Percentiles rank a stretch among this genome's conserved stretches.
Evolutionary conservation across 2,888 invertebrate genomes (phyloP).

Genomic region (Sesia apiformis): DNA sequence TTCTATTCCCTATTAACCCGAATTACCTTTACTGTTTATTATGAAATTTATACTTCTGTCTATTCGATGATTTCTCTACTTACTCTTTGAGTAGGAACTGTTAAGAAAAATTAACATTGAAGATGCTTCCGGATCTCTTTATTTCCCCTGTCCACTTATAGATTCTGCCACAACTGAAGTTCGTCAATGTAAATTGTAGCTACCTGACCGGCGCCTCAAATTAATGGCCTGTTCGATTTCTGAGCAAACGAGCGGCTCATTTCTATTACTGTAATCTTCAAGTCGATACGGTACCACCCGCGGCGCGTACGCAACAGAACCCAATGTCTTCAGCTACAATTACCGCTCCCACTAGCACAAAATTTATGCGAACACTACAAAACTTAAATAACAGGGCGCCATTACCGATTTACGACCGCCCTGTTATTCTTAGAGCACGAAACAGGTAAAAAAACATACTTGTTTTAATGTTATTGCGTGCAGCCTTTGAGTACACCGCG

Average conservation of each 20-base stretch:
- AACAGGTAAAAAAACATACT: slow-evolving; percentile 49
- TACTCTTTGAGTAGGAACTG: too few relatives aligned
- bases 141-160: too few relatives aligned
- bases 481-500: slow-evolving; percentile 24
- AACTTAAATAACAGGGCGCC: slow-evolving; percentile 66
- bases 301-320: slow-evolving; percentile 28
- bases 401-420: slow-evolving; percentile 57
- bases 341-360: slow-evolving; percentile 29
- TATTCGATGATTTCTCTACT: too few relatives aligned
- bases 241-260: slow-evolving; percentile 5
- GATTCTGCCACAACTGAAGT: too few relatives aligned
- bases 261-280: slow-evolving; percentile 14
- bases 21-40: too few relatives aligned
- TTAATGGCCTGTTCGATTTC: neutral
- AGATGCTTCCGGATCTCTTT: too few relatives aligned
- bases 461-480: slow-evolving; percentile 46
- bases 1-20: too few relatives aligned
- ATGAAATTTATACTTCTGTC: too few relatives aligned
- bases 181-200: slow-evolving; percentile 4
- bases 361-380: slow-evolving; percentile 50
- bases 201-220: neutral
- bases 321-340: slow-evolving; percentile 31
- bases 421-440: slow-evolving; percentile 52
- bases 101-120: too few relatives aligned
- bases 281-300: slow-evolving; percentile 32